phyloP scores from a whole-genome alignment of 2,888 invertebrate genomes.

The Pseudococcus viburni region DNA sequence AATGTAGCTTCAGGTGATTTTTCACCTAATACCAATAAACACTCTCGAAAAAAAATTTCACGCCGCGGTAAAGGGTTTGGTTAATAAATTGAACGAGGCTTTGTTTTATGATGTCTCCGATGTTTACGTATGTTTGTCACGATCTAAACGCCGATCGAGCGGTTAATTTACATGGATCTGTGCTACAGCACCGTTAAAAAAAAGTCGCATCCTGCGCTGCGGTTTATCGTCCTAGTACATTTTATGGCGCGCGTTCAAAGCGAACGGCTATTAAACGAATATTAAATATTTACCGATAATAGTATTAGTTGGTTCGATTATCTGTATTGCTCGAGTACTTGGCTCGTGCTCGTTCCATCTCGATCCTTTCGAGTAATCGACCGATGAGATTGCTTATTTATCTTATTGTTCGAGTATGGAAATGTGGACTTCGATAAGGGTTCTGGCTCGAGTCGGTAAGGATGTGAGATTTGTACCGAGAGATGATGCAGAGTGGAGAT shows the following conservation, averaged over 20 bases:
- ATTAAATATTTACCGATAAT: background rate
- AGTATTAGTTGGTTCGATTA: background rate
- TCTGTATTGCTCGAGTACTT: background rate
- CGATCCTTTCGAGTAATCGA: background rate
- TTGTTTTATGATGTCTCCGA: background rate
- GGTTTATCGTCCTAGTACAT: background rate
- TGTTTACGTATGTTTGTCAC: slow-evolving; percentile 35
- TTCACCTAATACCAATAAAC: background rate
- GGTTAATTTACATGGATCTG: slow-evolving; percentile 45
- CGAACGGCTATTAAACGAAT: slow-evolving; percentile 13
- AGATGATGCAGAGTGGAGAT: background rate
- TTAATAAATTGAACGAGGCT: background rate
- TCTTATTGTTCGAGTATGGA: background rate
- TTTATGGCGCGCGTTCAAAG: background rate
- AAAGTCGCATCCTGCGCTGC: slow-evolving; percentile 43
- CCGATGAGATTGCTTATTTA: background rate
- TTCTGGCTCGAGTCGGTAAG: background rate
- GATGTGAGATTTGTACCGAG: background rate
- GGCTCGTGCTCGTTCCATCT: background rate
- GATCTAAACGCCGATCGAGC: background rate
- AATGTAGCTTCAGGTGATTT: background rate
- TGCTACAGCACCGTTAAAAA: slow-evolving; percentile 49
- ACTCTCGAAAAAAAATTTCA: slow-evolving; percentile 38
- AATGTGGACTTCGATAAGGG: background rate
- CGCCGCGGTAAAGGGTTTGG: background rate